Evolutionary conservation across 2,888 invertebrate species (phyloP), one percentile per base, ranked within the genome.

Genomic region (Drosophila putrida): DNA sequence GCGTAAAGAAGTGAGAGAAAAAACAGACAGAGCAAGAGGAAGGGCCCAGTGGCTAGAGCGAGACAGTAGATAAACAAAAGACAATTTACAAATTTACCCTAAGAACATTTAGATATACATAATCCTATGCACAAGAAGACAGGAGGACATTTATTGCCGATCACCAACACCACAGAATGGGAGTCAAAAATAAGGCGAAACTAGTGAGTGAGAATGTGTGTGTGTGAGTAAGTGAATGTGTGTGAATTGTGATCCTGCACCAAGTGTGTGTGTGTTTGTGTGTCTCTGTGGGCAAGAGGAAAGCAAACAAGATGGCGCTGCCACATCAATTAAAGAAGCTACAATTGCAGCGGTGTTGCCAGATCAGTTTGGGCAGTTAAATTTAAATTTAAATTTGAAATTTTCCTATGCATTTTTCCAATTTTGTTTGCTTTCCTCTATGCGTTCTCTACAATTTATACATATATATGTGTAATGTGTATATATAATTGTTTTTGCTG

Each of bases 91-190:
- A 31, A 38, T 47, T 39, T 53, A 31, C 62, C 65, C 63, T 64
- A 44, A 46, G 3, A 46, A 63, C 41, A 62, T 41, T 27, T 38
- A 43, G 28, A 43, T 13, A 43, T 25, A 39, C 20, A 31, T 31
- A 13, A 39, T 25, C 65, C 78, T 75, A 65, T 20, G 39, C 50
- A 63, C 49, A 47, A 33, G 36, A 58, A 61, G 61, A 75, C 55
- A 69, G 55, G 13, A 69, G 55, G 13, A 55, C 39, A 47, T 47
- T 68, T 35, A 58, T 65, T 61, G 69, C 39, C 54, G 64, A 39
- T 74, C 20, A 62, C 76, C 76, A 69, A 69, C 79, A 76, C 76
- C 76, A 69, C 58, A 61, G 44, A 54, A 41, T 74, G 68, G 50
- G 35, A 60, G 57, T 60, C 54, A 77, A 59, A 59, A 44, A 60